Base-by-base conservation (phyloP, 2,888 invertebrate species). In the Agriopis leucophaearia region DNA sequence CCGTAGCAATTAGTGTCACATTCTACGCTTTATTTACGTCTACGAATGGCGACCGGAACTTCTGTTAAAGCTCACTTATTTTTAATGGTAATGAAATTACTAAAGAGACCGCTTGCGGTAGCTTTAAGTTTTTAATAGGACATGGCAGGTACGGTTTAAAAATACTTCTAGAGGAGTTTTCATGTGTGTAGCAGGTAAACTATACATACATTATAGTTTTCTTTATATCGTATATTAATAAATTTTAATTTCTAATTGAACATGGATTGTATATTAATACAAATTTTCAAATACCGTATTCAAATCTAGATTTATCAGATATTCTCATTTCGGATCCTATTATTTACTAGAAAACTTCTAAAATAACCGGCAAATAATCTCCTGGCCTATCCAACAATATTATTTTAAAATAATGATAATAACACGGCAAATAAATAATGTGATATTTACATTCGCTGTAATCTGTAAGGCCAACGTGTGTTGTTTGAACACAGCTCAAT, bases 1-100 rank as follows among this genome's bases (percentile, higher is more conserved):
- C 75, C 79, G 86, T 86, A 87, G 87, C 84, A 87, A 86, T 86
- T 88, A 86, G 81, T 82, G 81, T 83, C 85, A 85, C 81, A 81
- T 79, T 85, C 77, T 78, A 70, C 72, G 78, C 78, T 79, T 82
- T 84, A 83, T 82, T 84, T 82, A 85, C 80, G 74, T 80, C 75
- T 70, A 63, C 64, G 72, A 74, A 70, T 63, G 64, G 58, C 67
- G 64, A 64, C 69, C 62, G 57, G 64, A 68, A 68, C 60, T 65
- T 60, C 72, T 63, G 60, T 50, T 61, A 51, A 56, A 64, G 60
- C 64, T 66, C 70, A 62, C 69, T 74, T 72, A 72, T 64, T 71
- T 56, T 62, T 68, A 69, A 72, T 69, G 61, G 59, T 69, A 64
- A 72, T 71, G 55, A 54, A 62, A 48, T 62, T 48, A 57, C 36